These are phyloP conservation scores for Rhea pennata DNA, from an alignment of 2,113 vertebrate species.

Conservation along the genomic window DNA sequence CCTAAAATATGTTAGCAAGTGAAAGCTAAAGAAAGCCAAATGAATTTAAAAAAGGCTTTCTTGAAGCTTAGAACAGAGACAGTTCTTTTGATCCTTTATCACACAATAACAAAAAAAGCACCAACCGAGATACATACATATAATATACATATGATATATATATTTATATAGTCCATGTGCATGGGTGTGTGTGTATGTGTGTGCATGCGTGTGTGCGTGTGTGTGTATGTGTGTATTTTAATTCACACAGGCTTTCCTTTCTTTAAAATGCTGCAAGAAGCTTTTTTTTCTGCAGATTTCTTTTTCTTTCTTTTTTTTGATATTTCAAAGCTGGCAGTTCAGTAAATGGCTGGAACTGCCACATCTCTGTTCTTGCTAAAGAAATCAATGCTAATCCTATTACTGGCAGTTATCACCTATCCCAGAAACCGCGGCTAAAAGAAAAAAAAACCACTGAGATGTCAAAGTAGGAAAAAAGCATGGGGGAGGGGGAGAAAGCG, in stretches of 20 bases:
- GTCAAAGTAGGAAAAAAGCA: slow-evolving; percentile 90
- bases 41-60: slow-evolving; percentile 88
- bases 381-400: slow-evolving; percentile 99
- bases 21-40: slow-evolving; percentile 84
- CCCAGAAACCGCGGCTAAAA: slow-evolving; percentile 97
- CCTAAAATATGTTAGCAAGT: slow-evolving; percentile 82
- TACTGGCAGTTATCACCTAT: slow-evolving; percentile 99
- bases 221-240: slow-evolving; percentile 53
- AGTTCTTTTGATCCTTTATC: slow-evolving; percentile 92
- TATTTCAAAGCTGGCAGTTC: slow-evolving; percentile 99
- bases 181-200: neutral
- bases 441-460: slow-evolving; percentile 90
- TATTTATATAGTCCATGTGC: slow-evolving; percentile 68
- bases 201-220: neutral
- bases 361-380: slow-evolving; percentile 99
- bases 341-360: slow-evolving; percentile 99
- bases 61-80: slow-evolving; percentile 92
- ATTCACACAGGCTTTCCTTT: slow-evolving; percentile 90
- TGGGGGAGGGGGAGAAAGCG: slow-evolving; percentile 75
- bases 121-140: slow-evolving; percentile 68
- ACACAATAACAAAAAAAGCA: slow-evolving; percentile 84
- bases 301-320: slow-evolving; percentile 93
- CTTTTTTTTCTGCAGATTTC: slow-evolving; percentile 67
- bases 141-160: slow-evolving; percentile 77
- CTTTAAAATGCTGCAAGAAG: slow-evolving; percentile 93